phyloP scores from a whole-genome alignment of 2,113 vertebrate genomes.

The Menidia beryllina region DNA sequence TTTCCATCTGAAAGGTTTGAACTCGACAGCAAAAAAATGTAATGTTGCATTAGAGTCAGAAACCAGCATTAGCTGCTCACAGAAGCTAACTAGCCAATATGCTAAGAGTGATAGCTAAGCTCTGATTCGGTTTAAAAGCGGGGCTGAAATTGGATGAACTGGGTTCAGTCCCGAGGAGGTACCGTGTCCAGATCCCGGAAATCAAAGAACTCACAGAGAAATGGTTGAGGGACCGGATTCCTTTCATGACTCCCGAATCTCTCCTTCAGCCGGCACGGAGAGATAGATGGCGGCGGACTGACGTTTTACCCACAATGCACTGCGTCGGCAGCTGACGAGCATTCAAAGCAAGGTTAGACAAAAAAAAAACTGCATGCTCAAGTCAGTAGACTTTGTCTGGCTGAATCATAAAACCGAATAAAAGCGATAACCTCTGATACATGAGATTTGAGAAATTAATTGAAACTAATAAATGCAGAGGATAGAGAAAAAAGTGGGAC shows the following conservation, averaged over 20 bases:
- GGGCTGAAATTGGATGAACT: too few relatives aligned
- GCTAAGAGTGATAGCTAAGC: conserved; percentile 11
- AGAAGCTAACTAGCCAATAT: conserved; percentile 38
- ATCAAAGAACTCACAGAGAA: conserved; percentile 69
- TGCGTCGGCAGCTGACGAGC: conserved; percentile 17
- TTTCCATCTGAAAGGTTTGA: too few relatives aligned
- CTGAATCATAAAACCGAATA: too few relatives aligned
- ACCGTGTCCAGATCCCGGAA: background rate
- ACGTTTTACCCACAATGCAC: conserved; percentile 70
- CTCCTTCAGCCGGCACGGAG: conserved; percentile 65
- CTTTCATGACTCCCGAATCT: conserved; percentile 74
- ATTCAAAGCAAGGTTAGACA: conserved; percentile 22
- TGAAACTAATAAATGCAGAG: too few relatives aligned
- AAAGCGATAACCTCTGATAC: too few relatives aligned
- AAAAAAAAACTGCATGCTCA: background rate
- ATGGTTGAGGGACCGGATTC: conserved; percentile 65
- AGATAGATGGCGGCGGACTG: conserved; percentile 38
- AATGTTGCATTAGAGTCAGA: background rate
- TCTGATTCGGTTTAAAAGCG: background rate
- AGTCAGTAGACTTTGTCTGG: too few relatives aligned
- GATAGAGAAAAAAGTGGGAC: too few relatives aligned
- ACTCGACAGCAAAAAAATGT: background rate
- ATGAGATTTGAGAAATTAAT: too few relatives aligned
- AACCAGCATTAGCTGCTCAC: conserved; percentile 10
- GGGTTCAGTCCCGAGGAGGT: accelerated